Conservation (phyloP, 2,888 invertebrate species). For the Ormyrus pomaceus region DNA sequence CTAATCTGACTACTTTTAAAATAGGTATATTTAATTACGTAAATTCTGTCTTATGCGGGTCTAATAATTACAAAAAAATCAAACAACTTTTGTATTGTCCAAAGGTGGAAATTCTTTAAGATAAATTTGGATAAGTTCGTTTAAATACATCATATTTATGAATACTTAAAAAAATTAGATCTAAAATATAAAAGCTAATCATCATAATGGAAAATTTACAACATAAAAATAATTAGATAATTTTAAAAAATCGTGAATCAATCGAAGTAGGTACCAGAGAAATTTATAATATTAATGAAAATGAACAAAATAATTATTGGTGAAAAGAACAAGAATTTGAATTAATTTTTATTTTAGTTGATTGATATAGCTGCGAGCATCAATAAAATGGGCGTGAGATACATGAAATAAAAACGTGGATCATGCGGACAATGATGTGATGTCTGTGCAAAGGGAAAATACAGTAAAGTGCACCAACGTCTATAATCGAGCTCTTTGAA, state of each 20-base stretch:
- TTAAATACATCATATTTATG: not conserved
- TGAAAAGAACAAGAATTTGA: not conserved
- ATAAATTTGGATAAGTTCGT: not conserved
- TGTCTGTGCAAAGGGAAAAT: slow-evolving; percentile 23
- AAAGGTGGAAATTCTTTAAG: too few species aligned
- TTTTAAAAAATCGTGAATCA: too few species aligned
- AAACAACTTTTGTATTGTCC: too few species aligned
- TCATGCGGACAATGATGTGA: slow-evolving; percentile 54
- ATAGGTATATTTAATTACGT: too few species aligned
- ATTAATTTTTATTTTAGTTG: slow-evolving; percentile 12
- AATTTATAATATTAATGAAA: not conserved
- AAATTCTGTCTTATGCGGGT: too few species aligned
- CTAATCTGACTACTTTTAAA: too few species aligned
- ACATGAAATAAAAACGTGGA: slow-evolving; percentile 20
- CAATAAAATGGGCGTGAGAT: slow-evolving; percentile 32
- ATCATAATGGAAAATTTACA: too few species aligned
- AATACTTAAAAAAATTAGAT: too few species aligned
- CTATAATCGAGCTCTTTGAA: slow-evolving; percentile 70
- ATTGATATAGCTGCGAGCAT: slow-evolving; percentile 23
- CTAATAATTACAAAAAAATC: too few species aligned
- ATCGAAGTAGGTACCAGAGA: too few species aligned
- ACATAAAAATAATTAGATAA: too few species aligned
- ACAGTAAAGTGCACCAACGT: slow-evolving; percentile 65
- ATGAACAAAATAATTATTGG: not conserved
- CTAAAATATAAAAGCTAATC: too few species aligned